Evolutionary conservation across 2,113 vertebrate genomes (phyloP), one percentile per base, ranked within the genome.

Genomic region (Ondatra zibethicus): DNA sequence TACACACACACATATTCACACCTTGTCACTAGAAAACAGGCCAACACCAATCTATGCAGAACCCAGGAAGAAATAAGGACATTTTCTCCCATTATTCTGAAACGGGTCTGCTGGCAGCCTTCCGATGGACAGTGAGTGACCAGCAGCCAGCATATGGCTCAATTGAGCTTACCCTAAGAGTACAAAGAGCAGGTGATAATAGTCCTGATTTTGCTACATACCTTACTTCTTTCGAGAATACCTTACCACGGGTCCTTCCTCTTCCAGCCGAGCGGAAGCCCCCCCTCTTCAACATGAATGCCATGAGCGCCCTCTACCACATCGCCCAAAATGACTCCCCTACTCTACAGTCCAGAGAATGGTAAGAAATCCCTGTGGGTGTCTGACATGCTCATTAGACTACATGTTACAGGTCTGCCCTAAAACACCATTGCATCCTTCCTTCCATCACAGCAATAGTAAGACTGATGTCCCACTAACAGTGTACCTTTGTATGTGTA

Each of bases 271-370:
- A 99, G 98, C 99, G 99, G 98, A 99, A 99, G 98, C 99, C 99
- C 94, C 99, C 99, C 14, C 99, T 99, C 97, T 99, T 99, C 99
- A 99, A 99, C 99, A 99, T 99, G 99, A 99, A 99, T 85, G 99
- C 99, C 97, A 99, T 99, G 99, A 99, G 99, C 99, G 99, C 99
- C 99, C 99, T 99, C 99, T 99, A 99, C 99, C 99, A 99, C 98
- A 99, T 99, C 97, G 99, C 99, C 98, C 99, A 99, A 99, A 99
- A 99, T 17, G 99, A 99, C 97, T 99, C 99, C 94, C 99, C 99
- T 92, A 99, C 98, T 19, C 99, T 99, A 98, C 99, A 99, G 98
- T 99, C 99, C 92, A 99, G 98, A 96, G 99, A 99, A 98, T 99
- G 99, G 99, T 99, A 99, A 99, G 88, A 73, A 92, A 92, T 76